Evolutionary conservation across 1,140 invertebrate genomes (phyloP), one percentile per base, ranked within the genome.

Genomic region (Apis dorsata): DNA sequence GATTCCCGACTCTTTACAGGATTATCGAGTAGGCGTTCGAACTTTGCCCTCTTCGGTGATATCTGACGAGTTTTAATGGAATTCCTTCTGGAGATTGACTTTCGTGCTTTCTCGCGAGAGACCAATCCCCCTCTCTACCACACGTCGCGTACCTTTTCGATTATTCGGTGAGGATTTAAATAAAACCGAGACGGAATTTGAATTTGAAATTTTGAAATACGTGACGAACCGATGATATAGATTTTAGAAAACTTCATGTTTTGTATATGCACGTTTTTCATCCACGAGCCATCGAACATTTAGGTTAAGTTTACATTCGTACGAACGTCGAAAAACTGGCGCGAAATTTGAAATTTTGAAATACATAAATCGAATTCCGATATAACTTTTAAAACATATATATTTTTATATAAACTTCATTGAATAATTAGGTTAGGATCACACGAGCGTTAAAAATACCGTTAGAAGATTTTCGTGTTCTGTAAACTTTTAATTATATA

Each of bases 1-100:
- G 79, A 70, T 71, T 77, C 62, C 44, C n/a, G 59, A 68, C 34
- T 68, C 71, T 74, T 79, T 85, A 62, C 68, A 62, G 65, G 71
- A 86, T 84, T 86, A 86, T 63, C 77, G 63, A 87, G 44, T 28
- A 44, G 81, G 1, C 24, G 44, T 82, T 82, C 66, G 74, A 82
- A 78, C 51, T 78, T 77, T 55, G 28, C 44, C 69, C 55, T 69
- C 59, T 51, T 77, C 59, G 13, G 28, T n/a, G 60, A 81, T 80
- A 86, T 63, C 59, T 81, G 77, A 83, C 65, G 68, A 88, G 69
- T 87, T 88, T 88, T 85, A 88, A 88, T 88, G 68, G 74, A 82
- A 88, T 88, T 88, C 85, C 77, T 83, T 65, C 77, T 68, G 19
- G 78, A 81, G 73, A 82, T 68, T 63, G 80, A 80, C 85, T 88